Base-by-base conservation (phyloP, 2,888 invertebrate genomes). In the Teleiodes luculella region DNA sequence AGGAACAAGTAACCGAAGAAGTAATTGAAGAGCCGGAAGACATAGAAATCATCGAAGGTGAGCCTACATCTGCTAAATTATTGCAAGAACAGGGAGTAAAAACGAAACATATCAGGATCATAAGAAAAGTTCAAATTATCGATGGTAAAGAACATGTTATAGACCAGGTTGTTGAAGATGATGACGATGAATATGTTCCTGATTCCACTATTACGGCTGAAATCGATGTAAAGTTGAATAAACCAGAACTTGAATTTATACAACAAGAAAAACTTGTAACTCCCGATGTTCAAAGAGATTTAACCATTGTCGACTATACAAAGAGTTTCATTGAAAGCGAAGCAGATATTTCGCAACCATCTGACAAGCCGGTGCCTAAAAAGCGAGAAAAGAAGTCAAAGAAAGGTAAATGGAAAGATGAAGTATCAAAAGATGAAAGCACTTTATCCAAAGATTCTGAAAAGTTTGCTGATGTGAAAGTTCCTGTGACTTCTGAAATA, bases 1-100 rank as follows among this genome's bases (percentile, higher is more conserved):
- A 95, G 78, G 96, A 96, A 78, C 93, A 94, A 57, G 91, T 95
- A 0, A 94, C 94, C 1, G 96, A 96, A 82, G 96, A 96, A 83
- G 87, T 96, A 0, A 92, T 96, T 53, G 96, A 96, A 70, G 96
- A 96, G 77, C 96, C 96, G 0, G 96, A 94, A 72, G 94, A 94
- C 70, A 85, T 94, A 5, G 94, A 94, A 79, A 86, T 94, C 5
- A 91, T 93, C 47, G 93, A 94, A 73, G 93, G 95, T 69, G 92
- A 92, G 61, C 83, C 86, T 13, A 71, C 63, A 63, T 55, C 76
- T 4, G 65, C 74, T 14, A 77, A 76, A 50, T 78, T 67, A 47
- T 57, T 74, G 11, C 76, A 77, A 65, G 77, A 78, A 35, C 71
- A 78, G 63, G 83, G 81, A 18, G 43, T 54, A n/a, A 57, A 55